Evolutionary conservation across 2,888 invertebrate species (phyloP).

Genomic region (Drosophila prolongata): DNA sequence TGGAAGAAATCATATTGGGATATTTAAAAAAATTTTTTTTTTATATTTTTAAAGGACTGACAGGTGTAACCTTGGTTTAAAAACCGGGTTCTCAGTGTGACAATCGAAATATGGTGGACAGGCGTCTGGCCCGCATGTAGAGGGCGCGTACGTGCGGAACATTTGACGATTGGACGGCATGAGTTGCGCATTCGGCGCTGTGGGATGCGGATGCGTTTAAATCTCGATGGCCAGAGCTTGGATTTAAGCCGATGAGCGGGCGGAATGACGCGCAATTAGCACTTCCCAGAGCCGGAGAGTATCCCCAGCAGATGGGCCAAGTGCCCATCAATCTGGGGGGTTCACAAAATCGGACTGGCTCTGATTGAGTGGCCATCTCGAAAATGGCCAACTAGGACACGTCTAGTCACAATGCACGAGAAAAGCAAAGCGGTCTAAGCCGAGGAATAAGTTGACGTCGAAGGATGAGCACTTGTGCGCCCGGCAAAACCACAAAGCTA

Average conservation of each 20-base stretch:
- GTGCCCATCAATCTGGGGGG: constrained; percentile 7
- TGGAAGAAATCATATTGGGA: too few relatives aligned
- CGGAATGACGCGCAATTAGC: constrained; percentile 42
- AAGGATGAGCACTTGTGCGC: constrained; percentile 27
- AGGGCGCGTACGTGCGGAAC: constrained; percentile 55
- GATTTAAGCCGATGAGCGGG: constrained; percentile 45
- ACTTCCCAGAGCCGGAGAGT: neutral
- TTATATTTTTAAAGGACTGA: neutral
- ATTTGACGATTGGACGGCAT: constrained; percentile 56
- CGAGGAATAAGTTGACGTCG: constrained; percentile 19
- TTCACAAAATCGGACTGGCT: constrained; percentile 3
- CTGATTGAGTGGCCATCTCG: constrained; percentile 38
- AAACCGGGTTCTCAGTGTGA: constrained; percentile 11
- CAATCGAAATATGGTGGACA: constrained; percentile 28
- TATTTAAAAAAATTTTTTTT: too few relatives aligned
- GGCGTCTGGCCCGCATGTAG: constrained; percentile 34
- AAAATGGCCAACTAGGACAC: neutral
- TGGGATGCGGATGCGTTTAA: constrained; percentile 40
- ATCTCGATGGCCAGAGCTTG: constrained; percentile 37
- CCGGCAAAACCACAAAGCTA: constrained; percentile 63
- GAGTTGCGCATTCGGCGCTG: constrained; percentile 64
- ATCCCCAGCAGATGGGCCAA: neutral
- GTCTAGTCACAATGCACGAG: neutral
- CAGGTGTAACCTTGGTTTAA: neutral
- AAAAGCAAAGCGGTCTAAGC: neutral